phyloP scores from a whole-genome alignment of 2,888 invertebrate species.

The Anodontia alba region DNA sequence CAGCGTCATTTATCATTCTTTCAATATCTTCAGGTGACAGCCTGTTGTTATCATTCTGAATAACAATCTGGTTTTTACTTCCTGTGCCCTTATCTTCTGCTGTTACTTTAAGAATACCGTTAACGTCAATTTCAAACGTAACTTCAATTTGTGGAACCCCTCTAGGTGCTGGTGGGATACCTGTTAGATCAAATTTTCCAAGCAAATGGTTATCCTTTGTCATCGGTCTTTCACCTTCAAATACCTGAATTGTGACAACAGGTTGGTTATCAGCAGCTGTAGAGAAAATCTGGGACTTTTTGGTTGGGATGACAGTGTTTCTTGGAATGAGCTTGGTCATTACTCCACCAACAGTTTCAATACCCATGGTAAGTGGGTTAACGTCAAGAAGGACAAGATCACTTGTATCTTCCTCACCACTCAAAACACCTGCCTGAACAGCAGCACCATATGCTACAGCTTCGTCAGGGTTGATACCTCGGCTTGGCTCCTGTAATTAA shows the following conservation, averaged over 20 bases:
- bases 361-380: constrained; percentile 99
- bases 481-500: constrained; percentile 92
- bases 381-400: constrained; percentile 97
- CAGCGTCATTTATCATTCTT: constrained; percentile 99
- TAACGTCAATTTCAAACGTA: constrained; percentile 87
- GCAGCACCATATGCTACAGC: constrained; percentile 99
- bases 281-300: constrained; percentile 99
- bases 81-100: constrained; percentile 99
- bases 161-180: constrained; percentile 92
- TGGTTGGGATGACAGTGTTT: constrained; percentile 99
- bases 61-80: constrained; percentile 99
- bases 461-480: constrained; percentile 99
- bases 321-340: constrained; percentile 99
- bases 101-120: constrained; percentile 88
- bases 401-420: constrained; percentile 97
- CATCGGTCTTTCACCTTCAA: constrained; percentile 99
- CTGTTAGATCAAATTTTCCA: constrained; percentile 98
- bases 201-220: constrained; percentile 99
- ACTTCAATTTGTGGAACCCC: constrained; percentile 86
- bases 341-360: constrained; percentile 99
- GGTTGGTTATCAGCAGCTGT: constrained; percentile 99
- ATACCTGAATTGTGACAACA: constrained; percentile 97
- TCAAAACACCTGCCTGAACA: constrained; percentile 99
- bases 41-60: constrained; percentile 98
- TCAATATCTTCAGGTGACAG: constrained; percentile 99